A percentile compares a stretch with the other conserved stretches of the same genome.
Evolutionary conservation across 2,888 invertebrate species (phyloP).

Genomic region (Aquatica leii): DNA sequence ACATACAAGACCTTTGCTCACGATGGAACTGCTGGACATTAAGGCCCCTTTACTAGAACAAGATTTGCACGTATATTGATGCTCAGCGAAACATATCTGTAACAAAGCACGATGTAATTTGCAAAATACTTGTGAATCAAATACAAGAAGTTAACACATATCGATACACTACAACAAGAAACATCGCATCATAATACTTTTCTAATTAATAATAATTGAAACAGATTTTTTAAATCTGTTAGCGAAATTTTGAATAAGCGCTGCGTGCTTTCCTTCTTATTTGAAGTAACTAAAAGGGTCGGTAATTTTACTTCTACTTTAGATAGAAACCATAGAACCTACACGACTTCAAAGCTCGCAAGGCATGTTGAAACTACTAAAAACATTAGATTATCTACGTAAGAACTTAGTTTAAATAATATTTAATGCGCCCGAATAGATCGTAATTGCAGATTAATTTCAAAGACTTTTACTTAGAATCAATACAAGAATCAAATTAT

Average conservation of each 20-base stretch:
- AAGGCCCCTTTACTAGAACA: constrained; percentile 36
- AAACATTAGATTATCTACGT: constrained; percentile 21
- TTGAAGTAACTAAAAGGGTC: constrained; percentile 23
- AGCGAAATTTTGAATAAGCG: too few species aligned
- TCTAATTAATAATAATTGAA: too few species aligned
- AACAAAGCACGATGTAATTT: neutral
- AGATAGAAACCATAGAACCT: constrained; percentile 31
- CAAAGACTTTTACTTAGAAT: too few species aligned
- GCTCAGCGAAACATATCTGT: constrained; percentile 8
- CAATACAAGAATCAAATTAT: too few species aligned
- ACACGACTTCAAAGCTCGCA: constrained; percentile 31
- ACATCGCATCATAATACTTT: too few species aligned
- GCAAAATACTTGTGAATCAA: too few species aligned
- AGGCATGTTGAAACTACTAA: constrained; percentile 34
- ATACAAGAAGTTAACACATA: too few species aligned
- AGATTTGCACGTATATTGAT: constrained; percentile 20
- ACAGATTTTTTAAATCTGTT: too few species aligned
- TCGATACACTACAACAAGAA: too few species aligned
- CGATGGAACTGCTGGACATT: constrained; percentile 35
- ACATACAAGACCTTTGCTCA: constrained; percentile 50
- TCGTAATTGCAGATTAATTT: too few species aligned
- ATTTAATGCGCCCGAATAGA: neutral
- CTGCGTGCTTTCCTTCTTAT: constrained; percentile 5
- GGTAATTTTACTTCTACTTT: constrained; percentile 33
- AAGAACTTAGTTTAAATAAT: constrained; percentile 27